Percentiles rank a stretch among this genome's conserved stretches.
These are phyloP conservation scores for Wiebesia pumilae DNA, from an alignment of 1,140 invertebrate genomes.

Conservation along the genomic window DNA sequence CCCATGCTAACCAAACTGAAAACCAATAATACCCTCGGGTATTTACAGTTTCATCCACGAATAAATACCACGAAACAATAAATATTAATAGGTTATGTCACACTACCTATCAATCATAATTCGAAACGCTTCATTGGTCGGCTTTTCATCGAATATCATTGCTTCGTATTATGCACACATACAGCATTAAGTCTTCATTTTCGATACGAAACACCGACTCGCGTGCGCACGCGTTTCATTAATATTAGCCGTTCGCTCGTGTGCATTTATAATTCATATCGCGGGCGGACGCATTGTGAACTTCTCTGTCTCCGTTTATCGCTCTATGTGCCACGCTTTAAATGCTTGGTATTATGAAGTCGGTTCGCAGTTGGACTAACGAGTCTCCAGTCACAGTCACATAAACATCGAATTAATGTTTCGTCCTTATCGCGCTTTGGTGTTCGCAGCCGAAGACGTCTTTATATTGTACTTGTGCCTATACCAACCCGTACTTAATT, in stretches of 20 bases:
- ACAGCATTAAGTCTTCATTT: not conserved
- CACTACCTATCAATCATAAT: not conserved
- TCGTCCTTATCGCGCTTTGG: constrained; percentile 23
- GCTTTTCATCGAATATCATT: not conserved
- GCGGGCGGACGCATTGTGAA: not conserved
- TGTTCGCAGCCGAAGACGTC: constrained; percentile 23
- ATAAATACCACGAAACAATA: not conserved
- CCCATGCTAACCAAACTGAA: not conserved
- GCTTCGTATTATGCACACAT: too few relatives aligned
- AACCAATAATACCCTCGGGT: not conserved
- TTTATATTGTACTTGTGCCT: constrained; percentile 19
- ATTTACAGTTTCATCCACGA: not conserved
- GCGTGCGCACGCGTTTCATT: not conserved
- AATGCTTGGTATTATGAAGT: constrained; percentile 33
- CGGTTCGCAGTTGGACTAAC: constrained; percentile 24
- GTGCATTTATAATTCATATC: constrained; percentile 35
- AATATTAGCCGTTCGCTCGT: not conserved
- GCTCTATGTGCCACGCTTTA: not conserved
- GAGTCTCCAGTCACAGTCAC: not conserved
- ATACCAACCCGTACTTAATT: constrained; percentile 18
- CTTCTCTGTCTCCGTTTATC: not conserved
- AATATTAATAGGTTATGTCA: not conserved
- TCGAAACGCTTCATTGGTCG: not conserved
- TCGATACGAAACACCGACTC: not conserved
- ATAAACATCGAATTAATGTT: constrained; percentile 45